These are phyloP conservation scores for Parazoanthus swiftii DNA, from an alignment of 92 coral and sea anemone genomes.

Conservation along the genomic window DNA sequence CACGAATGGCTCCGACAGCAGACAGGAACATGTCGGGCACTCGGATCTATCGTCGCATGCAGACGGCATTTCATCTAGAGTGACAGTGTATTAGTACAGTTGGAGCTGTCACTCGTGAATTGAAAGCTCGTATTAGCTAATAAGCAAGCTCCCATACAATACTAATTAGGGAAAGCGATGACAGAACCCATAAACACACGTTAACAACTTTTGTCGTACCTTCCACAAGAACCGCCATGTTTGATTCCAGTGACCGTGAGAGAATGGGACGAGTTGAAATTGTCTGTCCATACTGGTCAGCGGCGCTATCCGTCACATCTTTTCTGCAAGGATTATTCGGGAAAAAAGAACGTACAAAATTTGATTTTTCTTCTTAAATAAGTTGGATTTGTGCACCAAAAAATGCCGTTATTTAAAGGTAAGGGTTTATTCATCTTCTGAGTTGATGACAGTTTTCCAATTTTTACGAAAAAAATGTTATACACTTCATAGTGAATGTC, in stretches of 20 bases:
- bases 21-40: background rate
- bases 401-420: conserved; percentile 38
- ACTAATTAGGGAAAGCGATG: background rate
- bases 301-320: background rate
- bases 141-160: background rate
- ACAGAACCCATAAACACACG: too few species aligned
- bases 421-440: background rate
- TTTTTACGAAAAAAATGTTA: background rate
- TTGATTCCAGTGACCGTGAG: conserved; percentile 2
- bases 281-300: conserved; percentile 20
- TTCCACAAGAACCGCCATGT: conserved; percentile 13
- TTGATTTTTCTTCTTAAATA: background rate
- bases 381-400: background rate
- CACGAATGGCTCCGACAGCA: background rate
- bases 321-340: background rate
- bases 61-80: background rate
- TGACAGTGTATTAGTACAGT: background rate
- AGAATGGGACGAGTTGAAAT: conserved; percentile 13
- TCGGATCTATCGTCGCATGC: background rate
- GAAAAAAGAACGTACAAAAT: background rate
- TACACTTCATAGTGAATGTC: conserved; percentile 63
- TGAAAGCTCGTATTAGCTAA: background rate
- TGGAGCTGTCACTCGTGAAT: background rate
- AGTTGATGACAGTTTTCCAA: background rate
- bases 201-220: background rate